Conservation (phyloP, 2,113 vertebrate species). For the Pelmatolapia mariae region DNA sequence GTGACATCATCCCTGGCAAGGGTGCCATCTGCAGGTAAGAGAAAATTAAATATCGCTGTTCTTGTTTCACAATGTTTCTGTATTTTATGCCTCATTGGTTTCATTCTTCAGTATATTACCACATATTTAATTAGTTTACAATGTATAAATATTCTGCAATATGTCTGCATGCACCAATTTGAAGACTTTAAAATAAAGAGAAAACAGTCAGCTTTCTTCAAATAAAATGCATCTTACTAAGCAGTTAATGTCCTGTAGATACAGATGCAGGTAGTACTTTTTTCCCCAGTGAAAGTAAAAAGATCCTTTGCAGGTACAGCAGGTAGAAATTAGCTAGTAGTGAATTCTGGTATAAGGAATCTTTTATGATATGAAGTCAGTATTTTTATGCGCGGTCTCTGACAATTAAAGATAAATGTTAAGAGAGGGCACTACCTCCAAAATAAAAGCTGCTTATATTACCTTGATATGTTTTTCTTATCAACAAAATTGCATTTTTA, state of each 20-base stretch:
- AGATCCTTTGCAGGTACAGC: neutral
- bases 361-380: neutral
- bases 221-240: neutral
- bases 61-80: neutral
- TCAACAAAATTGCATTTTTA: neutral
- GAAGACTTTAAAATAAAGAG: neutral
- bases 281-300: neutral
- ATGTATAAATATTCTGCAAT: neutral
- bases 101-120: neutral
- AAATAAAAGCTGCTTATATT: neutral
- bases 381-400: neutral
- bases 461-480: neutral
- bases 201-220: neutral
- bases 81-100: neutral
- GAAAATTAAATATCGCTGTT: neutral
- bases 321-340: neutral
- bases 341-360: neutral
- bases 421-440: neutral
- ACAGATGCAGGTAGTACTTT: neutral
- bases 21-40: constrained; percentile 93
- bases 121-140: neutral
- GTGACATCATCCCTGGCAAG: constrained; percentile 86
- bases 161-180: too few relatives aligned
- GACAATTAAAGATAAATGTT: neutral
- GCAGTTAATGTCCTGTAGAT: neutral